Base-by-base conservation (phyloP, 2,113 vertebrate species). In the Eurypyga helias region DNA sequence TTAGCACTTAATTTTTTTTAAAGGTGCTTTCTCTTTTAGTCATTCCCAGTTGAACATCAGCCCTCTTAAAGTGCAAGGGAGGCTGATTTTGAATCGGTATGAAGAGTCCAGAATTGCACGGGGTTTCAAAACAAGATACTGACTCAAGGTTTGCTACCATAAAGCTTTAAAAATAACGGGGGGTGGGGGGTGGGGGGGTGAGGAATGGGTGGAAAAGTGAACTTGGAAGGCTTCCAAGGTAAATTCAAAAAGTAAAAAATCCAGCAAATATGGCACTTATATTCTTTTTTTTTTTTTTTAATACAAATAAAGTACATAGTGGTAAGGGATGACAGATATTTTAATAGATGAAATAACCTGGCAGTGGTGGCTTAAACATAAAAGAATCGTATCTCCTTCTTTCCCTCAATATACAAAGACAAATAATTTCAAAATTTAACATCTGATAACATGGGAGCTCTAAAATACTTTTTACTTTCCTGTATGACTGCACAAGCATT, bases 141-240 rank as follows among this genome's bases (percentile, higher is more conserved):
- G 69, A 81, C 77, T 69, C 61, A 71, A 80, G 51, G 33, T 57
- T 93, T 95, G 52, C 89, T 91, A 91, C 23, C 33, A 15, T 17
- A 76, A 85, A 64, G 51, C 55, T 97, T 96, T 95, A 95, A 97
- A 95, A 93, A 97, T 86, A 96, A 87, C 65, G 81, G 6, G 57
- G 55, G 31, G 62, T 8, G 10, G 7, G 64, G 43, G 43, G 43
- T 12, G 43, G 43, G 43, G 43, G 15, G 15, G 43, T 11, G 43
- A 15, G 43, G 43, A 15, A 15, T n/a, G n/a, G n/a, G n/a, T n/a
- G n/a, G n/a, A 83, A 94, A 92, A 8, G 33, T 65, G 77, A 96
- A 96, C 71, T 97, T 96, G 93, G 94, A 89, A 95, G 96, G 75
- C 90, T 83, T 87, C 48, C 87, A 49, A 93, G 75, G 81, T 93